A percentile compares a stretch with the other conserved stretches of the same genome.
phyloP scores from a whole-genome alignment of 2,113 vertebrate species.

The Megaceryle torquata region DNA sequence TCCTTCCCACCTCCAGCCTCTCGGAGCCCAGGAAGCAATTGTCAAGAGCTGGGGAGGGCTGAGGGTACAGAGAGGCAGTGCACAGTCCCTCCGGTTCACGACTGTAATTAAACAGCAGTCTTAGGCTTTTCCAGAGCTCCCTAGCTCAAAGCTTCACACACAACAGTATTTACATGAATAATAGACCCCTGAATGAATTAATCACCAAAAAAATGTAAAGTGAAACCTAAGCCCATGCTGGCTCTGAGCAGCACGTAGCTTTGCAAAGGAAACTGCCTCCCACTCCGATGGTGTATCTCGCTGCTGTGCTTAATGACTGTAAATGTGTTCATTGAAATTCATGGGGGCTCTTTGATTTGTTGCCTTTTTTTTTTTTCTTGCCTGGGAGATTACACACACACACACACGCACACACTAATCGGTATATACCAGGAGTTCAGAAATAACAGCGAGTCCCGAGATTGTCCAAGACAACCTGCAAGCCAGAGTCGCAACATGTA shows the following conservation, averaged over 20 bases:
- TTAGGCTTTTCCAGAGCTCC: not conserved
- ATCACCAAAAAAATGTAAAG: constrained; percentile 4
- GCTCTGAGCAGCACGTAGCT: constrained; percentile 15
- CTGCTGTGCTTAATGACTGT: constrained; percentile 56
- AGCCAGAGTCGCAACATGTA: not conserved
- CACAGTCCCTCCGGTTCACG: fast-evolving
- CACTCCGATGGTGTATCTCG: not conserved
- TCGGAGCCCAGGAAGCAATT: not conserved
- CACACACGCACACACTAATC: not conserved
- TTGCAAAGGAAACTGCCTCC: constrained; percentile 45
- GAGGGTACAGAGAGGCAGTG: not conserved
- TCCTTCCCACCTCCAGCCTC: not conserved
- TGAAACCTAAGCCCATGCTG: constrained; percentile 33
- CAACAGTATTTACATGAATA: constrained; percentile 49
- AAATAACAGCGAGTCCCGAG: not conserved
- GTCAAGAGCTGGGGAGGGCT: not conserved
- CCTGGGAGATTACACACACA: not conserved
- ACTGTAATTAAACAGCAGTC: not conserved
- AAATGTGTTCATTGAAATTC: constrained; percentile 64
- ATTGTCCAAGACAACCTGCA: not conserved
- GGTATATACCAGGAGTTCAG: not conserved
- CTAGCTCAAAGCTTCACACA: not conserved
- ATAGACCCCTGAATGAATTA: not conserved
- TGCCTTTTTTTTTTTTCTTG: not conserved
- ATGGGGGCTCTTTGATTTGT: constrained; percentile 21